phyloP scores from a whole-genome alignment of 2,888 invertebrate genomes.

The Celastrina argiolus region DNA sequence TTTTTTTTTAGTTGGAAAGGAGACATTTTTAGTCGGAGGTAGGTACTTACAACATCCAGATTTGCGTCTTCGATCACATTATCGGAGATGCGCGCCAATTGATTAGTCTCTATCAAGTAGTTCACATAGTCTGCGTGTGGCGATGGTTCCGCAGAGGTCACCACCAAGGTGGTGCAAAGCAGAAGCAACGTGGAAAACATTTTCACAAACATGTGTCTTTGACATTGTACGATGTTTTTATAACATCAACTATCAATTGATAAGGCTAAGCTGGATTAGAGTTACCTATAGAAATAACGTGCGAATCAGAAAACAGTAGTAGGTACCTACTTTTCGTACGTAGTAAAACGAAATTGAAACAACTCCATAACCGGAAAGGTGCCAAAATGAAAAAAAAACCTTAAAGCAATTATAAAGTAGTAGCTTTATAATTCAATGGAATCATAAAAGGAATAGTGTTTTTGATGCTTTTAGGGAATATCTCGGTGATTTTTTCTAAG shows the following conservation, averaged over 20 bases:
- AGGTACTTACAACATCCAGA: slow-evolving; percentile 55
- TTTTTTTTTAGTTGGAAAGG: no score
- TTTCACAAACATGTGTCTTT: slow-evolving; percentile 21
- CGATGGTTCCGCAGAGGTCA: slow-evolving; percentile 36
- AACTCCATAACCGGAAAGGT: no score
- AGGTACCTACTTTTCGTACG: no score
- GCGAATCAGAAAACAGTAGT: no score
- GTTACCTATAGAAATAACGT: neutral
- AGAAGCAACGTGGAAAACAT: slow-evolving; percentile 36
- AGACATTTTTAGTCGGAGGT: no score
- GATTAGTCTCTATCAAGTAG: slow-evolving; percentile 38
- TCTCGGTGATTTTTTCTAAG: no score
- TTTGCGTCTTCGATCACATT: slow-evolving; percentile 57
- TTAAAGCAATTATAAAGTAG: no score
- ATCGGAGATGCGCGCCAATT: slow-evolving; percentile 42
- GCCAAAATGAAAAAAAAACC: no score
- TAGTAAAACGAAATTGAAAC: no score
- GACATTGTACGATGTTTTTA: slow-evolving; percentile 20
- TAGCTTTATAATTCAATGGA: no score
- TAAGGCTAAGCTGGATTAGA: slow-evolving; percentile 7
- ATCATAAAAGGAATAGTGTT: no score
- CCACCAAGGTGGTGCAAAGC: slow-evolving; percentile 34
- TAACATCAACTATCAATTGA: slow-evolving; percentile 17
- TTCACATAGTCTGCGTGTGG: slow-evolving; percentile 46
- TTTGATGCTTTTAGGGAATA: no score